Base-by-base conservation (phyloP, 2,797 vertebrate genomes). In the Acomys russatus region DNA sequence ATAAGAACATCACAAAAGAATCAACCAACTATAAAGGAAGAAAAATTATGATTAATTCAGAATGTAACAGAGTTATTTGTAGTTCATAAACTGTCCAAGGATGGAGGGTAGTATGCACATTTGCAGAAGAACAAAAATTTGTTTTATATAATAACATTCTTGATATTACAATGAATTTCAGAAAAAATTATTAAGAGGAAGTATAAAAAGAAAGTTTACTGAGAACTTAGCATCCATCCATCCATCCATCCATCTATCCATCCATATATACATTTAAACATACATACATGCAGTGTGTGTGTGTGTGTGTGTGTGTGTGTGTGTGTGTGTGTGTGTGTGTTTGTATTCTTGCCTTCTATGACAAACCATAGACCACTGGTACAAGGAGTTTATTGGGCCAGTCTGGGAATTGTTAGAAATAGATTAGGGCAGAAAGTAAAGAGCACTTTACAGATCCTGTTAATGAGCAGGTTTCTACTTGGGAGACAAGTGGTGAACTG, bases 21-120 rank as follows among this genome's bases (percentile, higher is more conserved):
- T 30, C 9, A 63, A 28, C 49, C 49, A 87, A 23, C 17, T 78
- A 28, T 2, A 78, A 84, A 77, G 35, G 6, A 94, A 90, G 2
- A 63, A 76, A 91, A 79, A 74, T 59, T 38, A 61, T 35, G 28
- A 25, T 44, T 44, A n/a, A 84, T 23, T 80, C 54, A 86, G 1
- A 56, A 54, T 87, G 56, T 0, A 64, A 12, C 49, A 73, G 38
- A 83, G 92, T 74, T 74, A 49, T 33, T 66, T 61, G 3, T 73
- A 70, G n/a, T 54, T 83, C 33, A n/a, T 66, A 84, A 96, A 74
- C 33, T 91, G 49, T 87, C 56, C 85, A 30, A 80, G 22, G 73
- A 63, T 89, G 49, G 78, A 93, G 12, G 64, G 2, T 79, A 84
- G 18, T 70, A 4, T 85, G 8, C 38, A 61, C 5, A 56, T 64